phyloP scores from a whole-genome alignment of 2,888 invertebrate species.

The Perizoma flavofasciatum region DNA sequence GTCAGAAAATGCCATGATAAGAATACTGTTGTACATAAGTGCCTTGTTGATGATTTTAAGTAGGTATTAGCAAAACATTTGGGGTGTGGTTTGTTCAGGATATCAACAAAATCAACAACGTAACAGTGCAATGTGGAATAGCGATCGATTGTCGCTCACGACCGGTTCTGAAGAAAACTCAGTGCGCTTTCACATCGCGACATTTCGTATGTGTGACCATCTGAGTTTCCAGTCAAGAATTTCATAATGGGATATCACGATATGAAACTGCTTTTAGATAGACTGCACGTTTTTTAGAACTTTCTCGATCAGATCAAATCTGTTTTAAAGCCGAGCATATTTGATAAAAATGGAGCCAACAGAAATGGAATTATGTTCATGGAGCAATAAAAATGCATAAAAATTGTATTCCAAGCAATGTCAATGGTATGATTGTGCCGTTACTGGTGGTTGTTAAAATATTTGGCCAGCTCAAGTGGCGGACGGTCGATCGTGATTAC shows the following conservation, averaged over 20 bases:
- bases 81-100: not conserved
- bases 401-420: constrained; percentile 37
- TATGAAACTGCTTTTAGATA: constrained; percentile 17
- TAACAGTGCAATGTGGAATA: constrained; percentile 17
- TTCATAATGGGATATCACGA: constrained; percentile 26
- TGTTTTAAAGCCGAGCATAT: constrained; percentile 14
- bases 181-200: constrained; percentile 64
- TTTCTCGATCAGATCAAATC: constrained; percentile 24
- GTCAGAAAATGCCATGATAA: too few relatives aligned
- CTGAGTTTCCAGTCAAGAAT: constrained; percentile 51
- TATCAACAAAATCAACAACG: constrained; percentile 12
- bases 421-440: constrained; percentile 20
- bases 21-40: not conserved
- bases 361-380: constrained; percentile 27
- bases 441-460: constrained; percentile 42
- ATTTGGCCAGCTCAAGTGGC: constrained; percentile 45
- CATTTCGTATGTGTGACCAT: constrained; percentile 41
- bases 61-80: not conserved
- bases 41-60: not conserved
- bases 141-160: constrained; percentile 41
- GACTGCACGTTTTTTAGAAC: constrained; percentile 19
- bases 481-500: constrained; percentile 39
- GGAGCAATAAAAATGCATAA: constrained; percentile 34
- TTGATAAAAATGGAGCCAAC: too few relatives aligned
- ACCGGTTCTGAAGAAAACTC: constrained; percentile 71